Conservation (phyloP, 2,888 invertebrate genomes). For the Acronicta aceris region DNA sequence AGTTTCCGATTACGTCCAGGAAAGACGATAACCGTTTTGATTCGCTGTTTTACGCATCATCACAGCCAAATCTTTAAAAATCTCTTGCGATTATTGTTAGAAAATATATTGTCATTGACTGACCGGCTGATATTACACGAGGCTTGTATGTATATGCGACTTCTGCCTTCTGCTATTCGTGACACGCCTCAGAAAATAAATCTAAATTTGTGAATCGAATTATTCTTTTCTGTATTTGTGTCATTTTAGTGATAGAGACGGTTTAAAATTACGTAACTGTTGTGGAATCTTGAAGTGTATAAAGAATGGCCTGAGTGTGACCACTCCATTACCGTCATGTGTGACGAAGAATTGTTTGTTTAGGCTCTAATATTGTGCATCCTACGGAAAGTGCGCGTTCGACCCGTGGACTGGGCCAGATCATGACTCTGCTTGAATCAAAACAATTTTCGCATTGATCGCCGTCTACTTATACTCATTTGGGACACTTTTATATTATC, state of each 20-base stretch:
- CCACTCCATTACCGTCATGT: constrained; percentile 89
- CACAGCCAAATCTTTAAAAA: constrained; percentile 77
- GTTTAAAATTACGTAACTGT: constrained; percentile 89
- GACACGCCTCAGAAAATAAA: constrained; percentile 90
- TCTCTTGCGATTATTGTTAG: constrained; percentile 81
- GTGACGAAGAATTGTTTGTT: constrained; percentile 89
- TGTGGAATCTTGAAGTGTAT: constrained; percentile 88
- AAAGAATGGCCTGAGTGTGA: constrained; percentile 89
- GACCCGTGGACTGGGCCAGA: constrained; percentile 85
- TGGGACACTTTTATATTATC: constrained; percentile 86
- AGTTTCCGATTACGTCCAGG: constrained; percentile 81
- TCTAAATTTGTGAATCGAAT: constrained; percentile 87
- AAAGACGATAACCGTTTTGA: constrained; percentile 79
- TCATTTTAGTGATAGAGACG: constrained; percentile 86
- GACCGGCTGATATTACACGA: constrained; percentile 90
- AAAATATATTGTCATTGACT: constrained; percentile 89
- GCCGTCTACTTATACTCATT: constrained; percentile 85
- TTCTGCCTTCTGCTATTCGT: constrained; percentile 89
- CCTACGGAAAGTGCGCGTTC: constrained; percentile 86
- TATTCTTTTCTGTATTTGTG: constrained; percentile 86
- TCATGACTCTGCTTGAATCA: constrained; percentile 87
- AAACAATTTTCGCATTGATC: constrained; percentile 87
- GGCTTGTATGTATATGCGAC: constrained; percentile 90
- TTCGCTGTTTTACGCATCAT: constrained; percentile 80
- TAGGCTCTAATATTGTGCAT: constrained; percentile 88